phyloP scores from a whole-genome alignment of 1,140 invertebrate genomes.

The Lordiphosa mommai region DNA sequence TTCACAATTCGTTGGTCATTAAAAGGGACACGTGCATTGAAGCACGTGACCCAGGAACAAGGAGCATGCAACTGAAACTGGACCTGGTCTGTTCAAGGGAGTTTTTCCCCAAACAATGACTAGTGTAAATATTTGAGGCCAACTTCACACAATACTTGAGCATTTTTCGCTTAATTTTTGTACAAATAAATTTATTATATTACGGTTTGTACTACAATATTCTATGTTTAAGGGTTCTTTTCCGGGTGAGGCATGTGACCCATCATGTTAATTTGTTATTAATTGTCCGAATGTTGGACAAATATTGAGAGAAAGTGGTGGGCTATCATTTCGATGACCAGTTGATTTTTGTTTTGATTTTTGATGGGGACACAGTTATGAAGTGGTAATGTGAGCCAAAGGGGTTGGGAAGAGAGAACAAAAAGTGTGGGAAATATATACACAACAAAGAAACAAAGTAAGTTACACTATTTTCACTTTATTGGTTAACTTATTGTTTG shows the following conservation, averaged over 20 bases:
- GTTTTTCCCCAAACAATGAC: conserved; percentile 33
- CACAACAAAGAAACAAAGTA: not conserved
- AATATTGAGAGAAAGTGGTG: not conserved
- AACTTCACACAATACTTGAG: conserved; percentile 53
- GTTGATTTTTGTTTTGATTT: conserved; percentile 9
- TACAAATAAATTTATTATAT: conserved; percentile 71
- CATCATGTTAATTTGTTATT: conserved; percentile 79
- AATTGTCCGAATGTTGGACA: conserved; percentile 52
- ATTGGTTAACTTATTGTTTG: too few species aligned
- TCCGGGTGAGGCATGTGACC: conserved; percentile 38
- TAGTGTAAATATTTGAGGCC: conserved; percentile 65
- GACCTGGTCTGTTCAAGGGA: conserved; percentile 23
- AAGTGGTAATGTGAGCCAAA: conserved; percentile 1
- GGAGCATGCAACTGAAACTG: conserved; percentile 45
- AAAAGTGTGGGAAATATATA: not conserved
- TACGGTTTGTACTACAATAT: conserved; percentile 29
- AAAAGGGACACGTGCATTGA: conserved; percentile 77
- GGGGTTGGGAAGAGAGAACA: not conserved
- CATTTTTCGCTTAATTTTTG: conserved; percentile 74
- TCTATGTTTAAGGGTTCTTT: conserved; percentile 36
- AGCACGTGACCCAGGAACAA: conserved; percentile 62
- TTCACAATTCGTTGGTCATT: conserved; percentile 77
- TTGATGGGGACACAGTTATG: not conserved
- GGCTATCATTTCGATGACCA: not conserved
- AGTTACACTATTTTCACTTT: too few species aligned